These are phyloP conservation scores for Pardosa pseudoannulata DNA, from an alignment of 2,888 invertebrate genomes.

Conservation along the genomic window DNA sequence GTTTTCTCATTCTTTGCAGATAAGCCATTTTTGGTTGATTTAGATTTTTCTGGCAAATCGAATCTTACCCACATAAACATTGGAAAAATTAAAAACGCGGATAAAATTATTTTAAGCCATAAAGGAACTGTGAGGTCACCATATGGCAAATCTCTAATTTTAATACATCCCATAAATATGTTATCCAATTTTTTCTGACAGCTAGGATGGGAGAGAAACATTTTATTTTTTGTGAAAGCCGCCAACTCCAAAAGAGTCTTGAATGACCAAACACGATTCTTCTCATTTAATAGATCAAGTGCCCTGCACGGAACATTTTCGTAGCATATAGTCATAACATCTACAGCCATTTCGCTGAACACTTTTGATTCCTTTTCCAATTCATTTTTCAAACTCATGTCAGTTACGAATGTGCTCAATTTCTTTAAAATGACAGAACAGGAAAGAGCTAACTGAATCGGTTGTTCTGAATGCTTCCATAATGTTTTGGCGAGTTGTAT, in stretches of 20 bases:
- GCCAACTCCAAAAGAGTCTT: slow-evolving; percentile 78
- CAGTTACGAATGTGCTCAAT: slow-evolving; percentile 73
- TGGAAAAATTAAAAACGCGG: slow-evolving; percentile 77
- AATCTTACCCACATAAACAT: slow-evolving; percentile 77
- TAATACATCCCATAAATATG: slow-evolving; percentile 77
- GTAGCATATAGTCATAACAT: slow-evolving; percentile 77
- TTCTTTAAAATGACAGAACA: slow-evolving; percentile 74
- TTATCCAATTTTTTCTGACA: slow-evolving; percentile 79
- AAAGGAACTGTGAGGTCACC: slow-evolving; percentile 76
- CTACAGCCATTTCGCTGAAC: slow-evolving; percentile 75
- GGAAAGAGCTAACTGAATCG: slow-evolving; percentile 75
- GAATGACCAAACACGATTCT: slow-evolving; percentile 77
- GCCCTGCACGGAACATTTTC: slow-evolving; percentile 76
- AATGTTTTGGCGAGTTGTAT: slow-evolving; percentile 73
- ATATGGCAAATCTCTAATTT: slow-evolving; percentile 77
- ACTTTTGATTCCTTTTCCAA: slow-evolving; percentile 72
- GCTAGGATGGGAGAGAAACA: slow-evolving; percentile 79
- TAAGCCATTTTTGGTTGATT: not conserved
- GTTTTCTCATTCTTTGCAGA: too few species aligned
- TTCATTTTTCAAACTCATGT: slow-evolving; percentile 74
- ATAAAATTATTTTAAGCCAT: slow-evolving; percentile 76
- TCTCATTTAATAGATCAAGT: slow-evolving; percentile 76
- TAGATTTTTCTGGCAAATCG: slow-evolving; percentile 11
- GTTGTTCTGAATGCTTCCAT: slow-evolving; percentile 75
- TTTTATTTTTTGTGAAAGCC: slow-evolving; percentile 77